Conservation (phyloP, 2,797 vertebrate genomes). For the Coranthus polyacanthus region DNA sequence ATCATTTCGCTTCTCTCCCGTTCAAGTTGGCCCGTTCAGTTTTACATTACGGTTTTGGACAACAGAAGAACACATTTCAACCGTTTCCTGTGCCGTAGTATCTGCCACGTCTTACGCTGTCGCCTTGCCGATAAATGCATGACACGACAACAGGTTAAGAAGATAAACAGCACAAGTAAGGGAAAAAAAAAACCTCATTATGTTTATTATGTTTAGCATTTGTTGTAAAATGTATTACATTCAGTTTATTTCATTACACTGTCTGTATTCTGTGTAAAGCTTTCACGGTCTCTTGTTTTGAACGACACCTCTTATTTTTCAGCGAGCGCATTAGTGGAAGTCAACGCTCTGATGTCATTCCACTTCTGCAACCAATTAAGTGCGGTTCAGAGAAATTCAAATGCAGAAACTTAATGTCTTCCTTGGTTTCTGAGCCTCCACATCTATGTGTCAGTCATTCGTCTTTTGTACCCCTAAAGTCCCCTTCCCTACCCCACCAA, state of each 20-base stretch:
- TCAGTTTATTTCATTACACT: background rate
- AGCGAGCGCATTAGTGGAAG: slow-evolving; percentile 49
- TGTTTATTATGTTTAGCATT: too few relatives aligned
- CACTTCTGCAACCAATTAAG: slow-evolving; percentile 75
- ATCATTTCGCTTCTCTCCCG: slow-evolving; percentile 27
- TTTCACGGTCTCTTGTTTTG: slow-evolving; percentile 37
- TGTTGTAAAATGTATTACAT: too few relatives aligned
- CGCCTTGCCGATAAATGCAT: background rate
- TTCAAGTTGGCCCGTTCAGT: slow-evolving; percentile 23
- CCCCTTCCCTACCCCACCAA: background rate
- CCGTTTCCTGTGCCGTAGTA: background rate
- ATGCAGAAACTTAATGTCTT: slow-evolving; percentile 67
- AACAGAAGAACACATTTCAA: slow-evolving; percentile 20
- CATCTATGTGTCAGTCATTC: slow-evolving; percentile 64
- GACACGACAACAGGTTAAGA: slow-evolving; percentile 11
- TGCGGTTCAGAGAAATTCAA: slow-evolving; percentile 59
- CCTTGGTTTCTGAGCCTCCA: slow-evolving; percentile 46
- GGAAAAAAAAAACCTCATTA: background rate
- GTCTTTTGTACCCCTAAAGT: slow-evolving; percentile 13
- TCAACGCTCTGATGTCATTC: slow-evolving; percentile 69
- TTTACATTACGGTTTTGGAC: slow-evolving; percentile 17
- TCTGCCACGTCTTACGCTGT: background rate
- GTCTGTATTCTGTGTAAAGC: background rate
- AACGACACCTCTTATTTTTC: slow-evolving; percentile 27
- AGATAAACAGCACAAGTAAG: too few relatives aligned